Conservation (phyloP, 2,113 vertebrate species). For the Sebastes fasciatus region DNA sequence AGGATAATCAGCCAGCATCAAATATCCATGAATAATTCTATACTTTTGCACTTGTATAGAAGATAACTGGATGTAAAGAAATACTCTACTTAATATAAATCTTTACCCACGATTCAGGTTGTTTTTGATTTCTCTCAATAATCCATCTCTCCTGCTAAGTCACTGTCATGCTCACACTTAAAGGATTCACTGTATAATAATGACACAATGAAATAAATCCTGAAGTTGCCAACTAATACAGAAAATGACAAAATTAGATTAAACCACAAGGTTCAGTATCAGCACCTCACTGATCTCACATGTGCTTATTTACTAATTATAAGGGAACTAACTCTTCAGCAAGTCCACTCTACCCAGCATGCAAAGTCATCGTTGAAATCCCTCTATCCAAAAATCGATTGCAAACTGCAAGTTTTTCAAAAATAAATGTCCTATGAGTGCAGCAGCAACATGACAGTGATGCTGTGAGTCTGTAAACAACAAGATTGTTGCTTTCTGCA, state of each 20-base stretch:
- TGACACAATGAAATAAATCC: neutral
- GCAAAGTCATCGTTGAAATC: neutral
- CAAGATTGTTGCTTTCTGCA: neutral
- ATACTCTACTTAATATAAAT: too few relatives aligned
- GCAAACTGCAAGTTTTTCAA: neutral
- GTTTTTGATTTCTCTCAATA: too few relatives aligned
- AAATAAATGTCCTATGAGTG: neutral
- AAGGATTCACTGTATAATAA: neutral
- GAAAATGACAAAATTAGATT: neutral
- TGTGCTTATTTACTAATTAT: neutral
- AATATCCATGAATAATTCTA: neutral
- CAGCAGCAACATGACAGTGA: neutral
- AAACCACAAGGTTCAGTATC: neutral
- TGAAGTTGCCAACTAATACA: neutral
- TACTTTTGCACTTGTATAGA: neutral
- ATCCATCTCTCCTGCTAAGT: too few relatives aligned
- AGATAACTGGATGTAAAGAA: too few relatives aligned
- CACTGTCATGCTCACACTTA: neutral
- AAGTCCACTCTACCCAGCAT: neutral
- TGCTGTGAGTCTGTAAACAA: neutral
- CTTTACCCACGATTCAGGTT: too few relatives aligned
- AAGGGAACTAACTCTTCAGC: conserved; percentile 1
- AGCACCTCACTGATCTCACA: neutral
- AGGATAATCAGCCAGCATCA: neutral
- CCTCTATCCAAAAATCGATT: too few relatives aligned